Percentiles rank a stretch among this genome's conserved stretches.
Evolutionary conservation across 2,113 vertebrate genomes (phyloP).

Genomic region (Catharus fuscescens): DNA sequence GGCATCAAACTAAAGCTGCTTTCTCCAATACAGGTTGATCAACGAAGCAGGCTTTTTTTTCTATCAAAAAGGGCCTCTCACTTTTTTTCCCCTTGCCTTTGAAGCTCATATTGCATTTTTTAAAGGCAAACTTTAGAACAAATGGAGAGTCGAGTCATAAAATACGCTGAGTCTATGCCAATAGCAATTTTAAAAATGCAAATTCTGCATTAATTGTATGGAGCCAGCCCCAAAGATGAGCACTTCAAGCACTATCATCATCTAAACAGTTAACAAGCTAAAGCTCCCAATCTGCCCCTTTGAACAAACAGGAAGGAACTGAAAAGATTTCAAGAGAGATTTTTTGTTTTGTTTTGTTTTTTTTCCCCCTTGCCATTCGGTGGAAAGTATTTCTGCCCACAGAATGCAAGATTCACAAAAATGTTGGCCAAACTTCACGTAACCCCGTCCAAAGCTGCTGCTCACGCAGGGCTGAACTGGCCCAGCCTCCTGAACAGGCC

Average conservation of each 20-base stretch:
- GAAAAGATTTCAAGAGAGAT: not conserved
- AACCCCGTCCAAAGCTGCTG: slow-evolving; percentile 3
- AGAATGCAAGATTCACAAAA: slow-evolving; percentile 50
- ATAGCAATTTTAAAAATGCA: not conserved
- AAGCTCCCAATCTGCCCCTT: not conserved
- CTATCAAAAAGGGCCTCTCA: not conserved
- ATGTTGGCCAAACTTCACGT: slow-evolving; percentile 19
- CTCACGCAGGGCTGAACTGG: not conserved
- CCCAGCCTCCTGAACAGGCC: not conserved
- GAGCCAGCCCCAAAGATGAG: slow-evolving; percentile 30
- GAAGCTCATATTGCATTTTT: not conserved
- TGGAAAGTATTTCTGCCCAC: slow-evolving; percentile 61
- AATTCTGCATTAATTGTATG: not conserved
- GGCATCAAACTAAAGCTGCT: slow-evolving; percentile 1
- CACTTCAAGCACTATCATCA: not conserved
- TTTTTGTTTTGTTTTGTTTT: not conserved
- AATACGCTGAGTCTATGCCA: not conserved
- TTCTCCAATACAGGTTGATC: not conserved
- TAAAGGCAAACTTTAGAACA: slow-evolving; percentile 5
- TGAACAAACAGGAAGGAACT: slow-evolving; percentile 42
- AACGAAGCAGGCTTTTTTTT: fast-evolving
- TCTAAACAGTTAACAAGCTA: not conserved
- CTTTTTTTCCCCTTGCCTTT: not conserved
- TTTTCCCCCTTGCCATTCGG: not conserved
- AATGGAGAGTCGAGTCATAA: not conserved